phyloP scores from a whole-genome alignment of 30 jellyfish, hydroid and myxozoan species.

The Pseudorhiza aurosa region DNA sequence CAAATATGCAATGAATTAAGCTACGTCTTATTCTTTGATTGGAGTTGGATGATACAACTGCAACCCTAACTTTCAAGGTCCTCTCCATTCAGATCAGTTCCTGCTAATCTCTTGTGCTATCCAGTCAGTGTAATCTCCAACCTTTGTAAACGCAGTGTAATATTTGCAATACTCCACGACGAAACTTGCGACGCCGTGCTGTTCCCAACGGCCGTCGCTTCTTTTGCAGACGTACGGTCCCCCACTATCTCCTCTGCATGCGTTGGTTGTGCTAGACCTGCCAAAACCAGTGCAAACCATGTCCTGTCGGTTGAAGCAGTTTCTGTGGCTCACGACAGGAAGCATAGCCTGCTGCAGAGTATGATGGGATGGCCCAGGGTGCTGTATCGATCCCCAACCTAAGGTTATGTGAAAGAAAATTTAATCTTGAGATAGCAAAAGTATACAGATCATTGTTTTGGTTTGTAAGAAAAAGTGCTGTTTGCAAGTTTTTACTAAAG shows the following conservation, averaged over 20 bases:
- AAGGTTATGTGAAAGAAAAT: too few species aligned
- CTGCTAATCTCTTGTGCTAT: constrained; percentile 24
- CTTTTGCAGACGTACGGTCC: constrained; percentile 88
- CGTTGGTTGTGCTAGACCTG: constrained; percentile 50
- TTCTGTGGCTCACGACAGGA: constrained; percentile 53
- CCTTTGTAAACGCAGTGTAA: constrained; percentile 79
- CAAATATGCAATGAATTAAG: too few species aligned
- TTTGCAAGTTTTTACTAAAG: too few species aligned
- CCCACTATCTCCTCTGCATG: constrained; percentile 90
- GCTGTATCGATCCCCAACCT: constrained; percentile 89
- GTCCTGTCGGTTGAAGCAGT: constrained; percentile 64
- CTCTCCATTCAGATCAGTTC: too few species aligned
- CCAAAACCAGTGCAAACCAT: constrained; percentile 87
- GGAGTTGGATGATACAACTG: too few species aligned
- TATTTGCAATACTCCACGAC: constrained; percentile 79
- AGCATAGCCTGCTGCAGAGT: constrained; percentile 81
- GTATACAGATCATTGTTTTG: too few species aligned
- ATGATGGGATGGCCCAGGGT: constrained; percentile 77
- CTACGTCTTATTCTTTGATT: too few species aligned
- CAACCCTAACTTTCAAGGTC: too few species aligned
- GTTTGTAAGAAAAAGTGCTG: too few species aligned
- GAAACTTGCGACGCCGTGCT: constrained; percentile 90
- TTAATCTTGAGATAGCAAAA: too few species aligned
- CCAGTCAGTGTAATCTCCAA: constrained; percentile 70
- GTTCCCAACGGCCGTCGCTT: constrained; percentile 78